Base-by-base conservation (phyloP, 2,113 vertebrate species). In the Myxocyprinus asiaticus region DNA sequence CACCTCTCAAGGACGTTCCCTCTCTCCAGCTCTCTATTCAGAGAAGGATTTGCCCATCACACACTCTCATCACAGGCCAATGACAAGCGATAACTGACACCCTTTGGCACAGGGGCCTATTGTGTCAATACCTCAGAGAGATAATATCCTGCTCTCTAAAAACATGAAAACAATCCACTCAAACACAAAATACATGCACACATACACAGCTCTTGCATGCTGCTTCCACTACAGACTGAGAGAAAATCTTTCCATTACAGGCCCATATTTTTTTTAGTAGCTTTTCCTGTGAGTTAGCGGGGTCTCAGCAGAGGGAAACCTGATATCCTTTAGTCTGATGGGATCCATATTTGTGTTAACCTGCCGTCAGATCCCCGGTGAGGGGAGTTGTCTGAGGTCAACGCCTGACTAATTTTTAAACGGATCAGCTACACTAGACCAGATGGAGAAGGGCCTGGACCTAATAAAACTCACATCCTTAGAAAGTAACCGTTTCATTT, bases 371-470 rank as follows among this genome's bases (percentile, higher is more conserved):
- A 86, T 90, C 88, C 89, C 85, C 65, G 44, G 68, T 65, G 81
- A 82, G 79, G 85, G 85, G 85, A 85, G 85, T 85, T 81, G 85
- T 87, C 84, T 70, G 76, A 86, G 86, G 91, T 91, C 89, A 90
- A 82, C 77, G 86, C 84, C 88, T 89, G 87, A 90, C 90, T 89
- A 90, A 90, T 91, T 91, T 88, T 88, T 89, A 88, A 89, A 91
- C 68, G 86, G 88, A 89, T 90, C 86, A 87, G 82, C 86, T 90
- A 83, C 87, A 86, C 76, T 44, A 83, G 81, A 85, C 84, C 89
- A 92, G 90, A 92, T 92, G 90, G 88, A 81, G 51, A 79, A 68
- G 51, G 77, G 67, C 76, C 89, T 91, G 91, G 83, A 90, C 78
- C 82, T 82, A 91, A 90, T 92, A 90, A 91, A 88, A 85, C 70